Base-by-base conservation (phyloP, 2,113 vertebrate genomes). In the Dermatemys mawii region DNA sequence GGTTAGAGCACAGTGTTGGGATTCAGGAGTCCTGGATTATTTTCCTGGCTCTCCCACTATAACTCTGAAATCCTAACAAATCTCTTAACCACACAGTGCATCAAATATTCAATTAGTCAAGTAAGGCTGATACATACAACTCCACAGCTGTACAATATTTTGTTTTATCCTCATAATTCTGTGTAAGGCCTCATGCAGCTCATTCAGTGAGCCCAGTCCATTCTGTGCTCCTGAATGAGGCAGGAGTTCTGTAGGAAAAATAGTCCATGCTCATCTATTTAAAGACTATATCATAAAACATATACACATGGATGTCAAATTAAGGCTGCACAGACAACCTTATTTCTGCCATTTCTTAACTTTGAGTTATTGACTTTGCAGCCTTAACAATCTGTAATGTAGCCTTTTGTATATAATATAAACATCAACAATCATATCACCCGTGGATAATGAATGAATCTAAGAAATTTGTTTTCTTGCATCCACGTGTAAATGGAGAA, bases 1-100 rank as follows among this genome's bases (percentile, higher is more conserved):
- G 2, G 5, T 81, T 67, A 73, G 35, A 32, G 1, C 6, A 50
- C 26, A 0, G 0, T 48, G 78, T 24, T 1, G 86, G 22, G 53
- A 54, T 54, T 54, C 4, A 78, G 3, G 73, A 86, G 38, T 67
- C 24, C n/a, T 38, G 8, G 46, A 6, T 78, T 82, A 0, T 87
- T 90, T 90, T 81, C 35, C 46, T 27, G 32, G 10, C 41, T 86
- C 46, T 84, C 5, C 19, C 24, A 2, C n/a, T 60, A 46, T 46
- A 70, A 4, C 80, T 87, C 38, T 60, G 46, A 0, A 0, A 83
- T 89, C 16, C 41, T 5, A 54, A 22, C 22, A 54, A 54, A 24
- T 54, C 53, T 24, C 53, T 54, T 54, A 54, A 3, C 53, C 53
- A 24, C 22, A 54, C 53, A 54, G 8, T 57, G 17, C 17, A 17